A percentile compares a stretch with the other conserved stretches of the same genome.
These are phyloP conservation scores for Abrostola tripartita DNA, from an alignment of 2,888 invertebrate genomes.

Conservation along the genomic window DNA sequence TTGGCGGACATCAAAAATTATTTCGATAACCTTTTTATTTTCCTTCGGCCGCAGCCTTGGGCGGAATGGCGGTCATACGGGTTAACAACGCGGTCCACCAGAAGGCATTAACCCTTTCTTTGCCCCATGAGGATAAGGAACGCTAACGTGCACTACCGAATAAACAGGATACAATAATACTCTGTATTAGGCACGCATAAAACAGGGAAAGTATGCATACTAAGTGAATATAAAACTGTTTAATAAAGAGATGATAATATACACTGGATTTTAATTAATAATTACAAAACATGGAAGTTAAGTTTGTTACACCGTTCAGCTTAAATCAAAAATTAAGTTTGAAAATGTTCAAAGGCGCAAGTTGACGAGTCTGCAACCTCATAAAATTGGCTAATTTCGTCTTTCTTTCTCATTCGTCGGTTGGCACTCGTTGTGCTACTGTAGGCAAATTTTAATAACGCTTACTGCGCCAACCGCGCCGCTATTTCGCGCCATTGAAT, in stretches of 20 bases:
- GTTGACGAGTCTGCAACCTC: conserved; percentile 74
- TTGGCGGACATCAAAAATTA: conserved; percentile 73
- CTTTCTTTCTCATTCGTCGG: conserved; percentile 74
- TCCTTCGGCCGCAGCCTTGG: conserved; percentile 65
- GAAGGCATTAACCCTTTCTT: conserved; percentile 76
- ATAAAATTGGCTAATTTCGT: conserved; percentile 78
- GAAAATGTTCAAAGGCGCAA: conserved; percentile 59
- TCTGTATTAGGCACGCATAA: conserved; percentile 38
- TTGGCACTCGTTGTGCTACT: conserved; percentile 72
- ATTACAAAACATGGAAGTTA: conserved; percentile 28
- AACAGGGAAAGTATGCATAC: conserved; percentile 47
- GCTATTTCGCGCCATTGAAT: conserved; percentile 79
- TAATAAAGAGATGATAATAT: conserved; percentile 43
- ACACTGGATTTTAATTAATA: conserved; percentile 35
- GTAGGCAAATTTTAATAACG: conserved; percentile 84
- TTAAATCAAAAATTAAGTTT: conserved; percentile 56
- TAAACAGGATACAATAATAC: conserved; percentile 52
- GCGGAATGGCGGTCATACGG: conserved; percentile 70
- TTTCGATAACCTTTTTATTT: conserved; percentile 76
- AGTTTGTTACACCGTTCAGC: conserved; percentile 39
- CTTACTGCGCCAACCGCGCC: conserved; percentile 73
- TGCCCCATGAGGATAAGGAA: conserved; percentile 65
- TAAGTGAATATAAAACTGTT: conserved; percentile 46
- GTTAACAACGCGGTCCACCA: conserved; percentile 71
- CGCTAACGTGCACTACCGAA: conserved; percentile 56